Conservation (phyloP, 2,888 invertebrate species). For the Hesperia comma region DNA sequence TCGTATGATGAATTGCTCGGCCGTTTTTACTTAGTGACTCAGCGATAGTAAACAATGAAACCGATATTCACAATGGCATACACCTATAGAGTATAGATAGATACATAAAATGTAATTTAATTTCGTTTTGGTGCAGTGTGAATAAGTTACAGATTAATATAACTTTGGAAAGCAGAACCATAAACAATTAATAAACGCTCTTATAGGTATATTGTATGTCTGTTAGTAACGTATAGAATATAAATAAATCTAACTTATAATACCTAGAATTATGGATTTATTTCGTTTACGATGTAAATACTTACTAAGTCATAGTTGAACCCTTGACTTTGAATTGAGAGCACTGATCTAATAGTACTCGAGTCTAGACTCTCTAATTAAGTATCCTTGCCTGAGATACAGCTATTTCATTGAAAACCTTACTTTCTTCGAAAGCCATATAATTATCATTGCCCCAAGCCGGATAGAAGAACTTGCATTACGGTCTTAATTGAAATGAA, state of each 20-base stretch:
- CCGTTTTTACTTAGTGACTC: slow-evolving; percentile 1
- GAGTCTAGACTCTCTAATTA: slow-evolving; percentile 32
- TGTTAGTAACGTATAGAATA: too few relatives aligned
- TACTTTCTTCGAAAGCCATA: slow-evolving; percentile 1
- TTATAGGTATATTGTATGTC: too few relatives aligned
- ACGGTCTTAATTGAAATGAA: slow-evolving; percentile 10
- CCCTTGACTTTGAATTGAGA: slow-evolving; percentile 22
- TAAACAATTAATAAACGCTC: too few relatives aligned
- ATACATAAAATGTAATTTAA: not conserved
- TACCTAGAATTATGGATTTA: not conserved
- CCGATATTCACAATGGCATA: too few relatives aligned
- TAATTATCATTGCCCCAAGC: slow-evolving; percentile 3
- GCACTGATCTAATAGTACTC: slow-evolving; percentile 24
- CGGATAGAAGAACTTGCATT: slow-evolving; percentile 12
- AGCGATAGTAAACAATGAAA: not conserved
- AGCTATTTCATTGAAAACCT: slow-evolving; percentile 12
- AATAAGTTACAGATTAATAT: not conserved
- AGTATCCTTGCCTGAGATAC: slow-evolving; percentile 25
- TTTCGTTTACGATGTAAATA: not conserved
- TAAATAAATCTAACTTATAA: not conserved
- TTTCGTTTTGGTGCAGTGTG: not conserved
- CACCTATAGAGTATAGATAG: too few relatives aligned
- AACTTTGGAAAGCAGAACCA: too few relatives aligned
- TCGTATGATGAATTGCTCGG: not conserved
- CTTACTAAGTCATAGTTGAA: slow-evolving; percentile 18